Conservation (phyloP, 2,113 vertebrate genomes). For the Cathartes aura region DNA sequence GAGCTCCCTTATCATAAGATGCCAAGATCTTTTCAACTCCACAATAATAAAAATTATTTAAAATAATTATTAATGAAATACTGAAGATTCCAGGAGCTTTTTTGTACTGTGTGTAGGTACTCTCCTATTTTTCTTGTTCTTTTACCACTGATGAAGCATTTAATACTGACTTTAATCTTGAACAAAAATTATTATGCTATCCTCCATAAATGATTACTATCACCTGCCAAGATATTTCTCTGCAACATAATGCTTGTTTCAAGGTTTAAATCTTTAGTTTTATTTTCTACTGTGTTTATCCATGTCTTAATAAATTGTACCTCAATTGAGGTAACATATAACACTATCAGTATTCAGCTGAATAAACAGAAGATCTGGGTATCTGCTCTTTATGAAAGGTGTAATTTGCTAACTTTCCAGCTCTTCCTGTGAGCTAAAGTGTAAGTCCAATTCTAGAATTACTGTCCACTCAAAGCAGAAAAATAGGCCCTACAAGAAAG, state of each 20-base stretch:
- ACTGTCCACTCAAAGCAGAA: not conserved
- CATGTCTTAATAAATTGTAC: not conserved
- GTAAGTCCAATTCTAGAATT: not conserved
- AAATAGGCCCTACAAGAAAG: not conserved
- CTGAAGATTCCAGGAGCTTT: not conserved
- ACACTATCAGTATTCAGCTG: not conserved
- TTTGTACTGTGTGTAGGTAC: not conserved
- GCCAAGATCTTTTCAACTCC: not conserved
- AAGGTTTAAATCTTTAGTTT: not conserved
- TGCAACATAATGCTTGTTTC: not conserved
- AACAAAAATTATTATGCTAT: not conserved
- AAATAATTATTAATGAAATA: not conserved
- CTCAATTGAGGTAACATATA: not conserved
- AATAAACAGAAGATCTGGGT: not conserved
- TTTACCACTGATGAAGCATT: not conserved
- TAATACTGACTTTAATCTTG: not conserved
- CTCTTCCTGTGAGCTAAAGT: not conserved
- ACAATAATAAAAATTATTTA: not conserved
- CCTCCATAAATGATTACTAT: not conserved
- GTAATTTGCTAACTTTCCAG: not conserved
- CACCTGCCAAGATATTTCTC: not conserved
- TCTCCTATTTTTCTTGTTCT: not conserved
- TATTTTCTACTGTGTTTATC: not conserved
- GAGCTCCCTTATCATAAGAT: not conserved
- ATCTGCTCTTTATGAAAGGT: not conserved